Base-by-base conservation (phyloP, 2,888 invertebrate species). In the Scrobipalpa costella region DNA sequence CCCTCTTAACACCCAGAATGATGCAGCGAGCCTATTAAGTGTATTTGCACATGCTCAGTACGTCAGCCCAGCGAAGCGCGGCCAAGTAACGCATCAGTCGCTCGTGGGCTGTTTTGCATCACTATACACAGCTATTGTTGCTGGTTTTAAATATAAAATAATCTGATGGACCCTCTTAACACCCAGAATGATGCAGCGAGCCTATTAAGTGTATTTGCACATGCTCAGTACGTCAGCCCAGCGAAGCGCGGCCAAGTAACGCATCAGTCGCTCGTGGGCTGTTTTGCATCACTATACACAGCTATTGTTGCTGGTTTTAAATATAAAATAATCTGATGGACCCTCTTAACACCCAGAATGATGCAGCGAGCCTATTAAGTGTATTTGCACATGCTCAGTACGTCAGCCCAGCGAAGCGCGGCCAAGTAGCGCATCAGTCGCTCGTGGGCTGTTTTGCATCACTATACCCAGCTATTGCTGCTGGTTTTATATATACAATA, bases 191-290 rank as follows among this genome's bases (percentile, higher is more conserved):
- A 1, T n/a, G 44, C 15, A 44, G 44, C 15, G n/a, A 15, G 44
- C 44, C 44, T 15, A 44, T 44, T 44, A 44, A n/a, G 15, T 44
- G 15, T 44, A 44, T 44, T 44, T 44, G 44, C 44, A 44, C 44
- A 44, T 44, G 44, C 44, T 44, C 5, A 44, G 44, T 44, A 44
- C 15, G 9, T 44, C 44, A 44, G 44, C n/a, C 6, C 44, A n/a
- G 44, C 44, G 44, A 44, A 44, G n/a, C n/a, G 44, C n/a, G 44
- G 44, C 44, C 3, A 44, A n/a, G 44, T 44, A 44, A 44, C 44
- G 44, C 44, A 15, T 44, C 44, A 44, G n/a, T 44, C 44, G 44
- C 15, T 44, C 36, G 36, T 44, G 5, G 7, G n/a, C 40, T 40
- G 15, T 44, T 44, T 44, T 44, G 44, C 44, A 44, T 44, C 15